Base-by-base conservation (phyloP, 2,888 invertebrate genomes). In the Tryphoninae sp. region DNA sequence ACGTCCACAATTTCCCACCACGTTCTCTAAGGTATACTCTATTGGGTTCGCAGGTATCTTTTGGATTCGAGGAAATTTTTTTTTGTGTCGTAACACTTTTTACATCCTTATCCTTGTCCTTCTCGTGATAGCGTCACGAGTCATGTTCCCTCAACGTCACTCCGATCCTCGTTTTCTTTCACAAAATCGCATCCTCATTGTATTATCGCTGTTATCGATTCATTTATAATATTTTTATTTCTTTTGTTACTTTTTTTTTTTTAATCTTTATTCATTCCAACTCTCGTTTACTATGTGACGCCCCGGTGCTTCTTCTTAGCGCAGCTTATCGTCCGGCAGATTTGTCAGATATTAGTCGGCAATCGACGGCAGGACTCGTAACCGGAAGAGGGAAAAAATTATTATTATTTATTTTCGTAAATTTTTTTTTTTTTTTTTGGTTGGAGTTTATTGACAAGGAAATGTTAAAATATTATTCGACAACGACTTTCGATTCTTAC, bases 11-110 rank as follows among this genome's bases (percentile, higher is more conserved):
- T 85, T 85, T 89, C 89, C 88, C 86, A 75, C 87, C 87, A 88
- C 86, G 86, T 89, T 90, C 85, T 89, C 86, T 87, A 86, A 86
- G 86, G 86, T 87, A 88, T 86, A 88, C 88, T 89, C 88, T 89
- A 91, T 87, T 89, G 91, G 90, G 89, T 88, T 89, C 88, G 88
- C 89, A 91, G 90, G 90, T 89, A 89, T 90, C 89, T 90, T 84
- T 90, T 88, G 89, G 87, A 82, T 73, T 80, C 79, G 67, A 80
- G 69, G 78, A 80, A 76, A 73, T 83, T 62, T 69, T 45, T 80
- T 67, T 81, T 83, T 72, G 81, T 86, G 84, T 85, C 75, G 81
- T 86, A 85, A 86, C 84, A 84, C 78, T 72, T 80, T 81, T 75
- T 78, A 69, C 61, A 75, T 67, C 62, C 74, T 26, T 74, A 65